Percentiles rank a stretch among this genome's conserved stretches.
phyloP scores from a whole-genome alignment of 2,113 vertebrate genomes.

The Chinchilla lanigera region DNA sequence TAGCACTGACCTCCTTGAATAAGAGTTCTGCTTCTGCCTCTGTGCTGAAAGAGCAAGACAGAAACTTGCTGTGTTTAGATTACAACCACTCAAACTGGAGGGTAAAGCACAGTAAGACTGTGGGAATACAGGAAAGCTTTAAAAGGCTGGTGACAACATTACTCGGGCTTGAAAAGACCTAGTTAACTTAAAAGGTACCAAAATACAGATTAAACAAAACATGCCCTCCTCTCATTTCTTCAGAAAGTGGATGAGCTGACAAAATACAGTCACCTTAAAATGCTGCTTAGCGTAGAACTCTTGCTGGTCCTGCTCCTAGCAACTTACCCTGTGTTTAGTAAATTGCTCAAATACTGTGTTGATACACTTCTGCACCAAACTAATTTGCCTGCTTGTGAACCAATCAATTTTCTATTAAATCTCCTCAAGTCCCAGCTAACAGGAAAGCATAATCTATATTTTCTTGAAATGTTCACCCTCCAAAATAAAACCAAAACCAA shows the following conservation, averaged over 20 bases:
- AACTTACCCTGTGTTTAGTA: neutral
- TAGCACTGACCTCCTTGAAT: slow-evolving; percentile 8
- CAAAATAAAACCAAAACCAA: slow-evolving; percentile 4
- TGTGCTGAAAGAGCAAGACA: slow-evolving; percentile 29
- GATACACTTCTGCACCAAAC: neutral
- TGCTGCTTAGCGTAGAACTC: neutral
- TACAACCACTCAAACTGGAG: slow-evolving; percentile 46
- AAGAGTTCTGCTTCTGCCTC: slow-evolving; percentile 22
- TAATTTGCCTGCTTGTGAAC: neutral
- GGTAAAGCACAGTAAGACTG: neutral
- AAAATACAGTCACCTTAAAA: slow-evolving; percentile 20
- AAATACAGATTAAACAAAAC: slow-evolving; percentile 46
- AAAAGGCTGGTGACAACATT: neutral
- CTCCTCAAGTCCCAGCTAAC: neutral
- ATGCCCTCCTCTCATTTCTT: neutral
- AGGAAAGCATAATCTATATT: neutral
- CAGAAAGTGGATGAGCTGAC: neutral
- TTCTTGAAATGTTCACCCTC: neutral
- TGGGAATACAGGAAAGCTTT: neutral
- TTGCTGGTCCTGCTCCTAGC: neutral
- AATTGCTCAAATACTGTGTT: slow-evolving; percentile 11
- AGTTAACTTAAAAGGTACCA: slow-evolving; percentile 33
- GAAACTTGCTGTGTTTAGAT: slow-evolving; percentile 45
- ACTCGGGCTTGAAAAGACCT: slow-evolving; percentile 32
- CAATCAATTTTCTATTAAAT: neutral